These are phyloP conservation scores for Drosophila kuntzei DNA, from an alignment of 2,888 invertebrate species.

Conservation along the genomic window DNA sequence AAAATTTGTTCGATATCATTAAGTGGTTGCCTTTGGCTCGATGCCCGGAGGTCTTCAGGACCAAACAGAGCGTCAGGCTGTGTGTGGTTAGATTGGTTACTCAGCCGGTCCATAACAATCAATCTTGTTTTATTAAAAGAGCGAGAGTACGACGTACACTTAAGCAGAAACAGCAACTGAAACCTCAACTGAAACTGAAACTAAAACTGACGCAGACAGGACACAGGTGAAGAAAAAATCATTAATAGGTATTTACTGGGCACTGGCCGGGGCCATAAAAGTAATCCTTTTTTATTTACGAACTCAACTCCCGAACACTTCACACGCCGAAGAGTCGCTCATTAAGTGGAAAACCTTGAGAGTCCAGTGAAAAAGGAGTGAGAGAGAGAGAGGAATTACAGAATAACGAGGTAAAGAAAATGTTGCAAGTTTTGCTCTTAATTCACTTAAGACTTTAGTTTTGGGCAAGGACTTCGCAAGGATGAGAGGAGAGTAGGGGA, in stretches of 20 bases:
- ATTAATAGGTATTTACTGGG: conserved; percentile 61
- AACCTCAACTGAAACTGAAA: conserved; percentile 9
- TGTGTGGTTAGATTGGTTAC: conserved; percentile 39
- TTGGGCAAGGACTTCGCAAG: conserved; percentile 36
- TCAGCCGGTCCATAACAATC: conserved; percentile 63
- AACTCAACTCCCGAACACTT: conserved; percentile 59
- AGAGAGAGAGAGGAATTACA: not conserved
- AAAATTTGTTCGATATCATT: conserved; percentile 59
- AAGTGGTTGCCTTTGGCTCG: conserved; percentile 43
- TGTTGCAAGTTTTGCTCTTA: conserved; percentile 75
- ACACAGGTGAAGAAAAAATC: conserved; percentile 48
- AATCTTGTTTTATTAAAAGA: conserved; percentile 71
- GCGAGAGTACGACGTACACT: conserved; percentile 20
- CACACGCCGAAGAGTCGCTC: conserved; percentile 56
- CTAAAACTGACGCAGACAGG: conserved; percentile 5
- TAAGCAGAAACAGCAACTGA: conserved; percentile 12
- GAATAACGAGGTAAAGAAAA: conserved; percentile 66
- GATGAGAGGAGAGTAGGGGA: not conserved
- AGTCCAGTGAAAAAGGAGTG: not conserved
- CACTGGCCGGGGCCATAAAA: conserved; percentile 35
- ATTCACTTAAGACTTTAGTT: conserved; percentile 80
- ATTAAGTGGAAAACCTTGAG: conserved; percentile 64
- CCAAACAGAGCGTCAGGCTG: conserved; percentile 13
- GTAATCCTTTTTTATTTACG: conserved; percentile 74
- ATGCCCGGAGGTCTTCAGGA: conserved; percentile 14